Base-by-base conservation (phyloP, 2,113 vertebrate genomes). In the Tupaia tana region DNA sequence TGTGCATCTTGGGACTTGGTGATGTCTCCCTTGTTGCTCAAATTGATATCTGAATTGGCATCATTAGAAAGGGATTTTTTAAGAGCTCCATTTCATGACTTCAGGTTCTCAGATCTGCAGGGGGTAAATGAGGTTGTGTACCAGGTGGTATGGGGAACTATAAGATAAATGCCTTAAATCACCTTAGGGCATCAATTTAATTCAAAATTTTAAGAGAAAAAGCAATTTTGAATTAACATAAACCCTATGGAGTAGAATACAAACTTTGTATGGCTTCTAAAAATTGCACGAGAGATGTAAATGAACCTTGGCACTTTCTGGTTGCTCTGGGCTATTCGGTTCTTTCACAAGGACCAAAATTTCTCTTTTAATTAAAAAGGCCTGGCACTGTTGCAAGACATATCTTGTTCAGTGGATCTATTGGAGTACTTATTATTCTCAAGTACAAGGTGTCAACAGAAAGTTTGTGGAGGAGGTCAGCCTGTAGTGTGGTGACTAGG, bases 171-270 rank as follows among this genome's bases (percentile, higher is more conserved):
- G 31, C 29, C 70, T 12, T 43, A 56, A 90, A 34, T 89, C 31
- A 77, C 82, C 52, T 86, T n/a, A 6, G 18, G 66, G 56, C 56
- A 79, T 91, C 69, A 64, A 83, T 75, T 92, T 79, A 77, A 79
- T n/a, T 58, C 69, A 79, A 95, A 67, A 34, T 63, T 94, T 86
- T 93, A 83, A 90, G 43, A 92, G 92, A 25, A 56, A 90, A 91
- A 58, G 74, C 74, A 90, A 92, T 79, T 95, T 95, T 73, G 88
- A 92, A 61, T 89, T 79, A 91, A 67, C 22, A 24, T 52, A 84
- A 90, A 66, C 66, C 77, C 1, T 22, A n/a, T 4, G 16, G 77
- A 80, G 25, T n/a, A 73, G 56, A 86, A 34, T 64, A 67, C 25
- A 90, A 95, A 86, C 25, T 85, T 94, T 71, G 27, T 18, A 71